These are phyloP conservation scores for Halcyon malimbica DNA, from an alignment of 2,113 vertebrate genomes.

Conservation along the genomic window DNA sequence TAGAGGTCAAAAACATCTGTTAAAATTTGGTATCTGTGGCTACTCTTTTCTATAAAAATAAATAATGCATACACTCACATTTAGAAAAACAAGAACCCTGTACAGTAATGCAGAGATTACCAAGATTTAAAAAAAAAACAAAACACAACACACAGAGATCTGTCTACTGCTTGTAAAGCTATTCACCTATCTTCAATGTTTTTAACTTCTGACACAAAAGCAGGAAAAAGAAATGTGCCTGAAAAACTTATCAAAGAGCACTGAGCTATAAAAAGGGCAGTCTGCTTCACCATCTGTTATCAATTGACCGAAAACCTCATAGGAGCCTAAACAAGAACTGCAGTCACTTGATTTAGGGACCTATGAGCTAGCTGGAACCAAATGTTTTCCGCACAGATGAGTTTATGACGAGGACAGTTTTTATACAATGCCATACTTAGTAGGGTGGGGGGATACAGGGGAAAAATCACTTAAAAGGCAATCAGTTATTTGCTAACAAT, in stretches of 20 bases:
- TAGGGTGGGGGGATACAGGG: background rate
- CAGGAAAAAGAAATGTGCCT: conserved; percentile 31
- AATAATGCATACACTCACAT: background rate
- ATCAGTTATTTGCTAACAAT: background rate
- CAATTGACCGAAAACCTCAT: background rate
- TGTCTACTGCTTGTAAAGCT: background rate
- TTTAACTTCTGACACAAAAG: conserved; percentile 22
- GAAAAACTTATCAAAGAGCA: conserved; percentile 19
- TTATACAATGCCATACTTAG: background rate
- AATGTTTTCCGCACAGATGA: background rate
- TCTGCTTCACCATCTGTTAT: background rate
- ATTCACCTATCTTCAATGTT: background rate
- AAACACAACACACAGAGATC: background rate
- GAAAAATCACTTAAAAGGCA: background rate
- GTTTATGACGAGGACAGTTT: background rate
- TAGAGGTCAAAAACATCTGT: background rate
- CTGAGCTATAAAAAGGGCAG: background rate
- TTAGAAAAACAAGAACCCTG: background rate
- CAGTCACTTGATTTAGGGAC: background rate
- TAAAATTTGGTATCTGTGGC: background rate
- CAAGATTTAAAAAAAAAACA: background rate
- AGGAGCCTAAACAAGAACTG: background rate
- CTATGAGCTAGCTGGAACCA: background rate
- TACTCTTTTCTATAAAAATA: background rate
- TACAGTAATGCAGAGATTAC: background rate